Evolutionary conservation across 2,888 invertebrate species (phyloP).

Genomic region (Nemurella pictetii): DNA sequence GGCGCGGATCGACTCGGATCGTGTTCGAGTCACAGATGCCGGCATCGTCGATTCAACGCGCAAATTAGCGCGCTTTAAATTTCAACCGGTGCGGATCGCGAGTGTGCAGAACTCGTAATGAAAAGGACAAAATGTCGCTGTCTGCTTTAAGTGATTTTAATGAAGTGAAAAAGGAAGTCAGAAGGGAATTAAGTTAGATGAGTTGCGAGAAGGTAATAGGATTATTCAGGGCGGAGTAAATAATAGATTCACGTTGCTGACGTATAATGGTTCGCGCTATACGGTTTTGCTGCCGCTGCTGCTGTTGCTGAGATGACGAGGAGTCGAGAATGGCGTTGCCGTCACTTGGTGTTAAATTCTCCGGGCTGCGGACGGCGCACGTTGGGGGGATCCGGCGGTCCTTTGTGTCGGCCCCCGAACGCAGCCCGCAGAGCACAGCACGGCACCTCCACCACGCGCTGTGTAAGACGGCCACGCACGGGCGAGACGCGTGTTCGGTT

Average conservation of each 20-base stretch:
- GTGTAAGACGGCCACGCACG: too few relatives aligned
- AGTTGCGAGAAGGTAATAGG: conserved; percentile 8
- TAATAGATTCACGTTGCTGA: conserved; percentile 7
- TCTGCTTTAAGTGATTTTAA: conserved; percentile 25
- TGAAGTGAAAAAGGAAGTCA: conserved; percentile 25
- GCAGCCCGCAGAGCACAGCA: neutral
- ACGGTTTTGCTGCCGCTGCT: neutral
- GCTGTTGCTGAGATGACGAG: neutral
- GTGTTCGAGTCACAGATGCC: neutral
- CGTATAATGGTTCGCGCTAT: neutral
- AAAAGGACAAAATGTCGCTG: conserved; percentile 14
- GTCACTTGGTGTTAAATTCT: neutral
- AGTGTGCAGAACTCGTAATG: neutral
- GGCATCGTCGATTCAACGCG: neutral
- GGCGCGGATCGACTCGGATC: neutral
- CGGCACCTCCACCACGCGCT: neutral
- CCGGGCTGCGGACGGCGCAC: neutral
- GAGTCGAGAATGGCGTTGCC: neutral
- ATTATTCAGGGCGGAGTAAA: conserved; percentile 7
- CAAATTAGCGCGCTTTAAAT: neutral
- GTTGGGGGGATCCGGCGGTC: neutral
- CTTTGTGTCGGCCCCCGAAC: neutral
- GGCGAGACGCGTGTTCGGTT: too few relatives aligned
- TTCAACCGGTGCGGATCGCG: neutral
- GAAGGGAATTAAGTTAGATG: neutral